Evolutionary conservation across 2,113 vertebrate species (phyloP), one percentile per base, ranked within the genome.

Genomic region (Patagioenas fasciata): DNA sequence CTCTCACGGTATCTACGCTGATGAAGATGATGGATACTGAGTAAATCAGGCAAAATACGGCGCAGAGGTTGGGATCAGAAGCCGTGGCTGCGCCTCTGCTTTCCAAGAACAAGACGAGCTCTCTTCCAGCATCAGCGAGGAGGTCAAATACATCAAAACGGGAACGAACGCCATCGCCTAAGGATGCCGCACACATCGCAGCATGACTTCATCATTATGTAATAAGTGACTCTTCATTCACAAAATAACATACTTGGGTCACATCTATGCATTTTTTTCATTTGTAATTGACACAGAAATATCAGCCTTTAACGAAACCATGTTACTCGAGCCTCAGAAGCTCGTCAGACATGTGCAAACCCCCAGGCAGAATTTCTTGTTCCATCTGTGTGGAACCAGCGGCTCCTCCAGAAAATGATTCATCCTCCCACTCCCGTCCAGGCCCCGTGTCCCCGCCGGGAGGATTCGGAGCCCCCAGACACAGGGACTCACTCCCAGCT

Each of bases 351-450:
- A 92, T 32, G 77, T 86, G 89, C 54, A 78, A 53, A 82, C 36
- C 38, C 0, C 78, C 74, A 25, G 44, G 66, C 81, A 81, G 65
- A 40, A 56, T 64, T 82, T 48, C 61, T 81, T 9, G 25, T 70
- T 42, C 54, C 11, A 1, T 70, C 66, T 24, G 40, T 11, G 42
- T 44, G 42, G 42, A 44, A 44, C 16, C 42, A 44, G 42, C 42
- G 17, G 42, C 42, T 44, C 42, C 42, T 44, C 42, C 42, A 44
- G 42, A 44, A 44, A 94, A 51, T 93, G 93, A 96, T 92, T 96
- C 89, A 93, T 91, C 84, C 89, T 96, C 91, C 95, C 88, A 91
- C 96, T 88, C 53, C 61, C 89, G 85, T 17, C 44, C 83, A 75
- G 73, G 71, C 88, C 93, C 61, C 73, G 51, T 34, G 10, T 85